These are phyloP conservation scores for Bursaphelenchus mucronatus DNA, from an alignment of 1,140 invertebrate genomes.

Conservation along the genomic window DNA sequence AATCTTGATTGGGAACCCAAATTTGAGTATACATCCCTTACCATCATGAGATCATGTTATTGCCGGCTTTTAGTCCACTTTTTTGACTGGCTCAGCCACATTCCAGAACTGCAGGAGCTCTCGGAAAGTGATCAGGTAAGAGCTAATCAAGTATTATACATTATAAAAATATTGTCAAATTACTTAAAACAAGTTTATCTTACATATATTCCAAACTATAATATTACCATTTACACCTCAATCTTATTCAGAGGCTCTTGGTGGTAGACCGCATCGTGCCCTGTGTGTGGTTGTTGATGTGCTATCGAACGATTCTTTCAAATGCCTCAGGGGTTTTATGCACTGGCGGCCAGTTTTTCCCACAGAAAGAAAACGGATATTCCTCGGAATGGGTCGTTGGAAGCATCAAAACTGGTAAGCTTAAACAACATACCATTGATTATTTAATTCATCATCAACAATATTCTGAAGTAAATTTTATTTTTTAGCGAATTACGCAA, in stretches of 20 bases:
- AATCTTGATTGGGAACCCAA: slow-evolving; percentile 15
- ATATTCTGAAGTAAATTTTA: slow-evolving; percentile 24
- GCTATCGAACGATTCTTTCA: slow-evolving; percentile 13
- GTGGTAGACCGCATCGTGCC: slow-evolving; percentile 33
- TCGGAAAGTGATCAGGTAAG: slow-evolving; percentile 26
- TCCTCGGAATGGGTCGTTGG: slow-evolving; percentile 28
- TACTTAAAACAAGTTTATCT: no score
- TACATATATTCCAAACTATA: no score
- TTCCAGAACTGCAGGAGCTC: slow-evolving; percentile 26
- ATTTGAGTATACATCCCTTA: slow-evolving; percentile 14
- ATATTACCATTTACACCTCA: not conserved
- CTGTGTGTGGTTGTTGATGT: slow-evolving; percentile 31
- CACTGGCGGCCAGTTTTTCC: slow-evolving; percentile 20
- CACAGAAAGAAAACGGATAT: slow-evolving; percentile 4
- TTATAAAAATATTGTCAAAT: not conserved
- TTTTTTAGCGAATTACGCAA: slow-evolving; percentile 27
- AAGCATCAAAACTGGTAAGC: slow-evolving; percentile 14
- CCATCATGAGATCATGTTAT: slow-evolving; percentile 19
- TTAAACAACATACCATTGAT: not conserved
- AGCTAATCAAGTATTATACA: slow-evolving; percentile 8
- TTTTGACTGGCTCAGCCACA: slow-evolving; percentile 34
- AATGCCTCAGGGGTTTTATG: slow-evolving; percentile 16
- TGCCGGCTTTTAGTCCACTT: slow-evolving; percentile 32
- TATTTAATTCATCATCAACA: slow-evolving; percentile 4
- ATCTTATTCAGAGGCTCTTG: slow-evolving; percentile 24